phyloP scores from a whole-genome alignment of 2,113 vertebrate species.

The Ranitomeya imitator region DNA sequence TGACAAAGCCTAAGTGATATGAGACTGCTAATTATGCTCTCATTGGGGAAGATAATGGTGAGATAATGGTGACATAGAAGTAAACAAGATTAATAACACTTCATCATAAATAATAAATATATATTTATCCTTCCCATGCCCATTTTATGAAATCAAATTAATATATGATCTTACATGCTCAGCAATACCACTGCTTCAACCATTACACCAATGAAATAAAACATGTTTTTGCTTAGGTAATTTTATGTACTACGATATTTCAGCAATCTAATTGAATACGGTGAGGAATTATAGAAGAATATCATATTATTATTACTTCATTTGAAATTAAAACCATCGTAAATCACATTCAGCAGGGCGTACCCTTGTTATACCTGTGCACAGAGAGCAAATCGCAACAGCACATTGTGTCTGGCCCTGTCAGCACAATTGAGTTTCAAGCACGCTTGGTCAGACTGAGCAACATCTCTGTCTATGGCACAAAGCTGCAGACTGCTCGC shows the following conservation, averaged over 20 bases:
- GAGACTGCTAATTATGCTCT: not conserved
- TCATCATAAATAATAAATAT: no score
- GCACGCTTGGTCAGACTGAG: not conserved
- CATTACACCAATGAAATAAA: not conserved
- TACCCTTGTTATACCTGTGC: not conserved
- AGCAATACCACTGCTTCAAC: not conserved
- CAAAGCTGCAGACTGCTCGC: not conserved
- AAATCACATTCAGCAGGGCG: not conserved
- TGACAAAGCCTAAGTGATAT: not conserved
- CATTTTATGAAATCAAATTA: no score
- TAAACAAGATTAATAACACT: no score
- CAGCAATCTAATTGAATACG: not conserved
- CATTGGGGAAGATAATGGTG: not conserved
- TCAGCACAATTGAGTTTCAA: not conserved
- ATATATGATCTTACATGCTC: no score
- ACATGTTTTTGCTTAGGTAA: not conserved
- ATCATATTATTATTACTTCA: not conserved
- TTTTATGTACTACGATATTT: not conserved
- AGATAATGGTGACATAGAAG: not conserved
- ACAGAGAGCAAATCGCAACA: not conserved
- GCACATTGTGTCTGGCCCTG: constrained; percentile 15
- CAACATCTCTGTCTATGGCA: not conserved
- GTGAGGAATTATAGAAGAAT: not conserved
- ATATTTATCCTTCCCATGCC: no score
- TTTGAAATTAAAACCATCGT: constrained; percentile 8